Percentiles rank a stretch among this genome's conserved stretches.
Evolutionary conservation across 2,888 invertebrate species (phyloP).

Genomic region (Leptinotarsa tumamoca): DNA sequence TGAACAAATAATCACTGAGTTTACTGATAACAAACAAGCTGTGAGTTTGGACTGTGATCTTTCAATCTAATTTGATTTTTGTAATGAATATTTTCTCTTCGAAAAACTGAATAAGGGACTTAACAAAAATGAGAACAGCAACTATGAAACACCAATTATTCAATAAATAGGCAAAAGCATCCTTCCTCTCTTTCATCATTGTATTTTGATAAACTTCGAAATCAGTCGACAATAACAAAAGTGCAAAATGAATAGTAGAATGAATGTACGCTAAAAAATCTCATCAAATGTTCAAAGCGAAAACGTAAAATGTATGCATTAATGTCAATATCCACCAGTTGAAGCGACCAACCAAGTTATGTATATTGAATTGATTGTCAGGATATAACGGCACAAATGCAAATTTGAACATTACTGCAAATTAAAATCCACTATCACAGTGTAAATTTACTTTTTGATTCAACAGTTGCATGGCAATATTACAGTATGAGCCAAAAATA

Average conservation of each 20-base stretch:
- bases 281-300: neutral
- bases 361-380: conserved; percentile 1
- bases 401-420: conserved; percentile 12
- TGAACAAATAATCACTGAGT: no score
- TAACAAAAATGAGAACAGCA: no score
- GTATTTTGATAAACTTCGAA: neutral
- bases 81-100: no score
- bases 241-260: neutral
- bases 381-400: conserved; percentile 5
- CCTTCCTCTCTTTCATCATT: no score
- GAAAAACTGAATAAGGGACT: no score
- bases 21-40: no score
- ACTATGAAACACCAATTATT: no score
- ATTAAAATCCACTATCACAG: neutral
- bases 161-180: no score
- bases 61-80: no score
- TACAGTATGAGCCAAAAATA: neutral
- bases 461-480: neutral
- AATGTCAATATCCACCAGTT: neutral
- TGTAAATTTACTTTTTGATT: neutral
- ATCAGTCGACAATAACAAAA: neutral
- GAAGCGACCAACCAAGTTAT: conserved; percentile 7
- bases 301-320: conserved; percentile 12
- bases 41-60: no score
- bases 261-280: neutral